These are phyloP conservation scores for Limnephilus auricula DNA, from an alignment of 2,888 invertebrate species.

Conservation along the genomic window DNA sequence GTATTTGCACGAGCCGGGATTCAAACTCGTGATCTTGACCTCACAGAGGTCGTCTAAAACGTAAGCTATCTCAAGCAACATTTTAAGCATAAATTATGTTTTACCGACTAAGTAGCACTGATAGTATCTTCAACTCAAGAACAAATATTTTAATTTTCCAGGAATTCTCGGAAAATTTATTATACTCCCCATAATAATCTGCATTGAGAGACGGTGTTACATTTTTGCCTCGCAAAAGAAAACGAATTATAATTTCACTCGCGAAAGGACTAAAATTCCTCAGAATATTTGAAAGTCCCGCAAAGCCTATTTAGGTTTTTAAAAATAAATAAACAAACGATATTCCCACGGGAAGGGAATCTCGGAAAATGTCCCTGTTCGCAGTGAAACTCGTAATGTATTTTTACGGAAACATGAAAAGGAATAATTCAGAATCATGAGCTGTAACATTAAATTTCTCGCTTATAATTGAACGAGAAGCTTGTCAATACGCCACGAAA, in stretches of 20 bases:
- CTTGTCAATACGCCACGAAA: not conserved
- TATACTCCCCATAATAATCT: not conserved
- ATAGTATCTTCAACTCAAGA: not conserved
- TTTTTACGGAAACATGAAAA: not conserved
- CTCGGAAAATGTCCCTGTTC: not conserved
- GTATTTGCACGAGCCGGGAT: no score
- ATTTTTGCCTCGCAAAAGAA: not conserved
- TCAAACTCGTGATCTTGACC: no score
- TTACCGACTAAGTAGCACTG: not conserved
- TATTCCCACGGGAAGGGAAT: not conserved
- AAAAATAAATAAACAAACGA: constrained; percentile 2
- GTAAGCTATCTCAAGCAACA: not conserved
- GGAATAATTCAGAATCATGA: not conserved
- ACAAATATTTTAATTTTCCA: not conserved
- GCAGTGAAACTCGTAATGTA: not conserved
- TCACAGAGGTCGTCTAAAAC: not conserved
- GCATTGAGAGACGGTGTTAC: not conserved
- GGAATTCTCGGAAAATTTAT: not conserved
- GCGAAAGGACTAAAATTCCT: not conserved
- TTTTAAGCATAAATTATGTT: not conserved
- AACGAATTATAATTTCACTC: not conserved
- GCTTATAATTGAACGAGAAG: not conserved
- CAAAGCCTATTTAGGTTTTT: not conserved
- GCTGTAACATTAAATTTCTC: not conserved
- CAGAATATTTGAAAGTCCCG: not conserved